These are phyloP conservation scores for Porphyrio hochstetteri DNA, from an alignment of 2,113 vertebrate genomes.

Conservation along the genomic window DNA sequence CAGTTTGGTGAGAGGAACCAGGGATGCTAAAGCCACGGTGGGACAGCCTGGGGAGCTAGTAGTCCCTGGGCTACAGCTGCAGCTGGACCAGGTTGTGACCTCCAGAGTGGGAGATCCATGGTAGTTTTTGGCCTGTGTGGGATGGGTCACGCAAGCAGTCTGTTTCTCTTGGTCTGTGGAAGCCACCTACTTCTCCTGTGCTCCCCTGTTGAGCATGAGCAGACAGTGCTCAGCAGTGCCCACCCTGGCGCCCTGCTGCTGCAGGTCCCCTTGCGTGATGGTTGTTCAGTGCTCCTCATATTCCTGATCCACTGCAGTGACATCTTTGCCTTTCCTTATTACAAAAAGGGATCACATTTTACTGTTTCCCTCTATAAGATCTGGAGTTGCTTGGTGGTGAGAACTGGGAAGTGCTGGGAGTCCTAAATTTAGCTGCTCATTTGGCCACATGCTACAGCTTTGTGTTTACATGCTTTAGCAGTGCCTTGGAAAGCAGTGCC, in stretches of 20 bases:
- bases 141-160: neutral
- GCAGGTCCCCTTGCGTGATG: rapidly evolving
- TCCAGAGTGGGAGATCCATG: neutral
- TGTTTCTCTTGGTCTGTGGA: neutral
- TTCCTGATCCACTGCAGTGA: neutral
- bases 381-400: neutral
- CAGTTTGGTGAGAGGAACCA: neutral
- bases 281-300: neutral
- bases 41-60: neutral
- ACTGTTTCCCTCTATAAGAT: neutral
- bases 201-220: rapidly evolving
- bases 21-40: neutral
- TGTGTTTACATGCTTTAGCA: neutral
- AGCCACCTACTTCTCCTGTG: neutral
- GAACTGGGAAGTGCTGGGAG: neutral
- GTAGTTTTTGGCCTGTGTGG: neutral
- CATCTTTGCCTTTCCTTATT: neutral
- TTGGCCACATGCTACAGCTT: neutral
- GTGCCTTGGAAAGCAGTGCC: neutral
- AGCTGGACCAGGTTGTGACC: neutral
- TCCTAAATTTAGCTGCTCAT: neutral
- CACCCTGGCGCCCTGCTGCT: rapidly evolving
- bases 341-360: neutral
- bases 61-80: neutral
- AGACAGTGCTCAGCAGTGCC: rapidly evolving